These are phyloP conservation scores for Ptychobarbus kaznakovi DNA, from an alignment of 2,797 vertebrate genomes.

Conservation along the genomic window DNA sequence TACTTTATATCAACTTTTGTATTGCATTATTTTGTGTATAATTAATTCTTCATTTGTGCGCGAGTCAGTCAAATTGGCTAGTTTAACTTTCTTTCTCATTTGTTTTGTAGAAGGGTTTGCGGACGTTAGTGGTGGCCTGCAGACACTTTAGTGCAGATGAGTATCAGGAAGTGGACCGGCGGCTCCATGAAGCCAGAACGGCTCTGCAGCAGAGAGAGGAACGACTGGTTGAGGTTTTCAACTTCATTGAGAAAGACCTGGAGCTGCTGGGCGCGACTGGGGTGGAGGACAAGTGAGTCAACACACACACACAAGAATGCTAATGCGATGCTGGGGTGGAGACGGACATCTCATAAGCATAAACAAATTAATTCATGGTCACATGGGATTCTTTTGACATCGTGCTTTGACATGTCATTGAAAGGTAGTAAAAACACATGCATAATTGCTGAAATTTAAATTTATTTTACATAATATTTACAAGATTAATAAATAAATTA, in stretches of 20 bases:
- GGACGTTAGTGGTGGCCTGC: slow-evolving; percentile 93
- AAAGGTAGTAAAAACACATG: neutral
- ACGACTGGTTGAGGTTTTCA: slow-evolving; percentile 85
- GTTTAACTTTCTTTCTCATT: neutral
- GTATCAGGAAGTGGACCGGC: slow-evolving; percentile 85
- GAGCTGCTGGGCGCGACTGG: slow-evolving; percentile 93
- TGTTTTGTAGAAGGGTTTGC: slow-evolving; percentile 87
- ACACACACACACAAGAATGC: slow-evolving; percentile 17
- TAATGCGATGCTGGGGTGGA: neutral
- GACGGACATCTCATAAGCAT: neutral
- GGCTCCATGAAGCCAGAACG: slow-evolving; percentile 88
- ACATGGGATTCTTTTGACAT: neutral
- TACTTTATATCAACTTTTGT: neutral
- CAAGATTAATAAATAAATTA: too few relatives aligned
- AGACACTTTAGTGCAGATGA: slow-evolving; percentile 88
- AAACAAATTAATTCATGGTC: neutral
- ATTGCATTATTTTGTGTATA: neutral
- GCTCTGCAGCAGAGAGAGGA: slow-evolving; percentile 94
- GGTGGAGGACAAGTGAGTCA: slow-evolving; percentile 94
- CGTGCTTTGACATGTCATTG: neutral
- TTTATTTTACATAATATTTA: neutral
- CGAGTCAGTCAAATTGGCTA: neutral
- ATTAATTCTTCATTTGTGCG: neutral
- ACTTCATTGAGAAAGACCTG: slow-evolving; percentile 90
- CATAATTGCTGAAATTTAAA: neutral